Evolutionary conservation across 1,140 invertebrate genomes (phyloP), one percentile per base, ranked within the genome.

Genomic region (Saccostrea glomerata): DNA sequence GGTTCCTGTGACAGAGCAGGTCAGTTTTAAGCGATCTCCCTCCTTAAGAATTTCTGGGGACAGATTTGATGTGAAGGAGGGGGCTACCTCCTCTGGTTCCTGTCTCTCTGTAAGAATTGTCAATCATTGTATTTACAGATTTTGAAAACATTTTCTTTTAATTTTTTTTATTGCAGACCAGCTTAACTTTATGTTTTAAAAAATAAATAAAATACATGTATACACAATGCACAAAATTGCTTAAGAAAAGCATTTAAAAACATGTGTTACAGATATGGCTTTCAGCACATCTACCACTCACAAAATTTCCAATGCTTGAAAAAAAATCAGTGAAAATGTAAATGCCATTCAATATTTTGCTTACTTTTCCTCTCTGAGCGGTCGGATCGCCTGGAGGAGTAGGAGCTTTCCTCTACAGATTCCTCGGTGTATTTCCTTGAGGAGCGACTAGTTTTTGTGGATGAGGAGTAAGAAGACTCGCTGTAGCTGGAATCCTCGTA

Each of bases 1-100:
- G 94, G 98, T 98, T 82, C 98, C 99, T 91, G 97, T 97, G 25
- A 99, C 96, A 93, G 98, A 99, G 95, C 98, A 99, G 1, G 99
- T 96, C 47, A 99, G 96, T 95, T 99, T 99, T 90, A 98, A 97
- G 60, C 94, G 94, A 56, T 96, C 94, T 23, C 96, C 96, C 77
- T 95, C 94, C 56, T 70, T 91, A 23, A 94, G 86, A 1, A 87
- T 90, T 25, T 91, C 84, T 13, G 93, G 91, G 15, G 87, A 88
- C 47, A 94, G 66, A 0, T 92, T 90, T 20, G 91, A 87, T 47
- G 90, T 89, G 88, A 94, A 93, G 23, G 88, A 85, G 70, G 94
- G 94, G 17, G 92, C 88, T 73, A 90, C 88, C 54, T 92, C 88
- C 86, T 90, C 13, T 36, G 86, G 66, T 23, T 85, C 86, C 17